Conservation (phyloP, 2,797 vertebrate genomes). For the Sebastiscus albofasciatus region DNA sequence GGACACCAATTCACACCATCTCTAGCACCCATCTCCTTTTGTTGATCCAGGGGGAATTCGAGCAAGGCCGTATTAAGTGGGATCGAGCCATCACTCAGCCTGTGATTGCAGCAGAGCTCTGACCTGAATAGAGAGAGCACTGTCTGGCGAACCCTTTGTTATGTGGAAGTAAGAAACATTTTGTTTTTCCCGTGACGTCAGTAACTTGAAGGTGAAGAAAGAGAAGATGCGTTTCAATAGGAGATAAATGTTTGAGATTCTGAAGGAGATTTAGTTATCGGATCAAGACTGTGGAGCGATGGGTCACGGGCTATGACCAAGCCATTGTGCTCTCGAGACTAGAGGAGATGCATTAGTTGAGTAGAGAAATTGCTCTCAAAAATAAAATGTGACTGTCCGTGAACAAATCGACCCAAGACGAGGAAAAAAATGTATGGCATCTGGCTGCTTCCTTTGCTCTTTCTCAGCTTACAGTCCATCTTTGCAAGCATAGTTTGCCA, state of each 20-base stretch:
- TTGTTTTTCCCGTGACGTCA: conserved; percentile 4
- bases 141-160: conserved; percentile 31
- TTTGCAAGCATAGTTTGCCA: neutral
- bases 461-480: neutral
- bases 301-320: neutral
- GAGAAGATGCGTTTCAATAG: neutral
- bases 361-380: neutral
- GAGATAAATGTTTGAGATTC: neutral
- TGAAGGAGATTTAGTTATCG: neutral
- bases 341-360: neutral
- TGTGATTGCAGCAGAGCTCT: conserved; percentile 60
- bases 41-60: conserved; percentile 56
- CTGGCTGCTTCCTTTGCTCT: neutral
- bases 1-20: conserved; percentile 32
- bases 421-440: neutral
- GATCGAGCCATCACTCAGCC: conserved; percentile 65
- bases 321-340: neutral
- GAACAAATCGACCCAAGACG: neutral
- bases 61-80: conserved; percentile 64
- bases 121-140: conserved; percentile 55
- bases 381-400: neutral
- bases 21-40: conserved; percentile 44
- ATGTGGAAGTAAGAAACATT: conserved; percentile 8
- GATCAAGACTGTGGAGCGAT: neutral
- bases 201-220: neutral